phyloP scores from a whole-genome alignment of 2,888 invertebrate genomes.

The Quadriops clusia region DNA sequence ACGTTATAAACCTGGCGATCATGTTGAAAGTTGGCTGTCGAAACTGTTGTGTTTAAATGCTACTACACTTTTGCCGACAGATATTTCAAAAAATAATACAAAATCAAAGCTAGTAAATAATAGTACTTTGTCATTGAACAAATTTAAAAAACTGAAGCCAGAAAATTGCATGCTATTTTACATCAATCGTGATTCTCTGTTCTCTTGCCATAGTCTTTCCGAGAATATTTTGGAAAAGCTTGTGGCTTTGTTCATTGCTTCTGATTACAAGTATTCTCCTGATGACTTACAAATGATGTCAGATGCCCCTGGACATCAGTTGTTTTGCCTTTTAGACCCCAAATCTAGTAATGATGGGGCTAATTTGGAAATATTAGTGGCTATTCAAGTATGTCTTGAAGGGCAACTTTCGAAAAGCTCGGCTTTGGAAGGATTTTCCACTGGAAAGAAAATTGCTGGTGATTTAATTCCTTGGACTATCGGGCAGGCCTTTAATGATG shows the following conservation, averaged over 20 bases:
- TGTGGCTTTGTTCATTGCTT: constrained; percentile 89
- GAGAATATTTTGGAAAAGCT: constrained; percentile 85
- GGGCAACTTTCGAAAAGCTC: constrained; percentile 60
- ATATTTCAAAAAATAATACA: neutral
- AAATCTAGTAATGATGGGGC: constrained; percentile 55
- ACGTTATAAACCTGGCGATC: constrained; percentile 77
- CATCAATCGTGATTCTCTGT: constrained; percentile 83
- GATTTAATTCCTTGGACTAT: constrained; percentile 99
- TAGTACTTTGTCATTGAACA: constrained; percentile 53
- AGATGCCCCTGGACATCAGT: constrained; percentile 95
- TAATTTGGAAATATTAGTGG: constrained; percentile 88
- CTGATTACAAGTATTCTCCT: constrained; percentile 98
- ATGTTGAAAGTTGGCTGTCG: constrained; percentile 85
- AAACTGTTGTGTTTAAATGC: constrained; percentile 85
- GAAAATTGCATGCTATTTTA: constrained; percentile 80
- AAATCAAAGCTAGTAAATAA: constrained; percentile 1
- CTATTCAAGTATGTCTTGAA: constrained; percentile 73
- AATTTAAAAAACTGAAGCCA: no score
- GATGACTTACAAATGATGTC: constrained; percentile 97
- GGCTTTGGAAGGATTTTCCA: constrained; percentile 65
- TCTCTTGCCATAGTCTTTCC: constrained; percentile 91
- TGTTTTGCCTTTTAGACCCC: constrained; percentile 90
- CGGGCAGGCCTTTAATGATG: constrained; percentile 90
- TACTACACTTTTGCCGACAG: constrained; percentile 49
- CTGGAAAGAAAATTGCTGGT: constrained; percentile 86